phyloP scores from a whole-genome alignment of 2,113 vertebrate genomes.

The Ornithorhynchus anatinus region DNA sequence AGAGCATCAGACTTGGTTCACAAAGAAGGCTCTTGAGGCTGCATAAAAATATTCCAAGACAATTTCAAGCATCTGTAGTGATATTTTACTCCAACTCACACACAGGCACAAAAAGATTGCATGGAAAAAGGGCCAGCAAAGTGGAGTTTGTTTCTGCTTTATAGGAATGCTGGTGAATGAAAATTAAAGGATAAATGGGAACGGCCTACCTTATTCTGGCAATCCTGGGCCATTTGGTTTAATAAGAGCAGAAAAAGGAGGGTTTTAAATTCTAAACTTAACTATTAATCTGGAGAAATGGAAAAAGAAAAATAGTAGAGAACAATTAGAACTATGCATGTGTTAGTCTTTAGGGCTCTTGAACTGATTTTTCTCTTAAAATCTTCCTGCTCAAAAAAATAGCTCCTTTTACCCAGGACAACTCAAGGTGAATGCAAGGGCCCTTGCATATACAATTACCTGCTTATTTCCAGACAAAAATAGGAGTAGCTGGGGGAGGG shows the following conservation, averaged over 20 bases:
- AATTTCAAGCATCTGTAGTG: rapidly evolving
- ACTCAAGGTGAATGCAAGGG: not conserved
- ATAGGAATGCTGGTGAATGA: not conserved
- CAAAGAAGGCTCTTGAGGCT: not conserved
- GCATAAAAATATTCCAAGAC: not conserved
- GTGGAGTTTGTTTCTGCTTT: not conserved
- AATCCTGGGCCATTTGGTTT: not conserved
- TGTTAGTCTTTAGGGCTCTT: not conserved
- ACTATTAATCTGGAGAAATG: not conserved
- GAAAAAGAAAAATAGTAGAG: not conserved
- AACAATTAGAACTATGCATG: not conserved
- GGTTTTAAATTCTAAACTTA: not conserved
- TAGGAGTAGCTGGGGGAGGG: too few species aligned
- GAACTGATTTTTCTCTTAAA: too few species aligned
- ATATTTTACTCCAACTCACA: not conserved
- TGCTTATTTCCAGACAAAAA: not conserved
- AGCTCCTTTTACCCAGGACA: not conserved
- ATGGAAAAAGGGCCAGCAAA: not conserved
- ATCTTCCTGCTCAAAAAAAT: not conserved
- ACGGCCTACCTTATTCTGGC: not conserved
- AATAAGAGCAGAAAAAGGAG: not conserved
- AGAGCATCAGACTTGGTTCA: not conserved
- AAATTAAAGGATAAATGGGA: rapidly evolving
- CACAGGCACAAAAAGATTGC: not conserved
- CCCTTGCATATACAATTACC: not conserved